phyloP scores from a whole-genome alignment of 1,140 invertebrate genomes.

The Eriosoma lanigerum region DNA sequence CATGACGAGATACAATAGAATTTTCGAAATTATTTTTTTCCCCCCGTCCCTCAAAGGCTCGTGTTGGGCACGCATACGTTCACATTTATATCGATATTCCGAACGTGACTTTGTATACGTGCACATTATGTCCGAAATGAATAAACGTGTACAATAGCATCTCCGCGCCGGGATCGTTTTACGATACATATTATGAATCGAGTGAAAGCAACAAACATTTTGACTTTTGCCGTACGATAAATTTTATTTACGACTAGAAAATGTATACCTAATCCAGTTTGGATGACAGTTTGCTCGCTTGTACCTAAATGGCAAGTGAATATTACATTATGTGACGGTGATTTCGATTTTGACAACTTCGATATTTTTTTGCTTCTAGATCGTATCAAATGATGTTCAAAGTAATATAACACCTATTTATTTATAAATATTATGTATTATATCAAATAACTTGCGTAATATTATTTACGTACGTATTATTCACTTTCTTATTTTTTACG shows the following conservation, averaged over 20 bases:
- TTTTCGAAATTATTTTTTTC: background rate
- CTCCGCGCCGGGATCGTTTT: background rate
- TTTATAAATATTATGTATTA: no score
- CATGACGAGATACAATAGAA: background rate
- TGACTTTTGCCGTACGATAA: background rate
- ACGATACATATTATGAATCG: background rate
- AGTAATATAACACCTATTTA: no score
- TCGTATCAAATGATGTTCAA: no score
- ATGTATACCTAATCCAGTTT: constrained; percentile 5
- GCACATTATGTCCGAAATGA: background rate
- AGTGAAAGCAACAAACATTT: constrained; percentile 20
- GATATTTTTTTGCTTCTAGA: no score
- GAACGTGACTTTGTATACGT: background rate
- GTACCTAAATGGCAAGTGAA: no score
- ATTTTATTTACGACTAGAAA: constrained; percentile 30
- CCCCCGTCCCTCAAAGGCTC: background rate
- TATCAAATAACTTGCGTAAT: background rate
- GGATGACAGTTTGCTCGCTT: no score
- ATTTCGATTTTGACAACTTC: no score
- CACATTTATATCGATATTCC: background rate
- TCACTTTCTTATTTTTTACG: background rate
- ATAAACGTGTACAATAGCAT: background rate
- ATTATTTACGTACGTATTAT: background rate
- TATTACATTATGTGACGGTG: no score
- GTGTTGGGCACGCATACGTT: background rate